A percentile compares a stretch with the other conserved stretches of the same genome.
Evolutionary conservation across 2,888 invertebrate species (phyloP).

Genomic region (Cryptocephalus primarius): DNA sequence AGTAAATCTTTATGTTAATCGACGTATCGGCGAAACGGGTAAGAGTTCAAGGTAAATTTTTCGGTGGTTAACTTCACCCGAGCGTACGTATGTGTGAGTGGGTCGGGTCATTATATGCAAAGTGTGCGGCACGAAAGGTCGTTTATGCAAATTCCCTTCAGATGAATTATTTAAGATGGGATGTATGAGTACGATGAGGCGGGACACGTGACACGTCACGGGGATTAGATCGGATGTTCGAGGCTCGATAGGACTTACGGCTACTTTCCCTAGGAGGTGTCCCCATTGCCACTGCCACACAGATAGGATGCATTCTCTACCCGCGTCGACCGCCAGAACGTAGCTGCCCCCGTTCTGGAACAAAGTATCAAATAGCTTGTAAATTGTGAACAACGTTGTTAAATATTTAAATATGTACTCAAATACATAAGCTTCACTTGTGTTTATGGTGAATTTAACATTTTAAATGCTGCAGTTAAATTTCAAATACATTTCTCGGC

Average conservation of each 20-base stretch:
- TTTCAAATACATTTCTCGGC: too few species aligned
- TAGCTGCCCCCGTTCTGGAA: constrained; percentile 80
- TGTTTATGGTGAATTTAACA: too few species aligned
- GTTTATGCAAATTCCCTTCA: constrained; percentile 11
- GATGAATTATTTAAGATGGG: constrained; percentile 5
- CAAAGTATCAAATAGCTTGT: too few species aligned
- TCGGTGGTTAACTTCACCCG: not conserved
- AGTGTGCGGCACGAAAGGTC: constrained; percentile 10
- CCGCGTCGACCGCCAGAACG: constrained; percentile 80
- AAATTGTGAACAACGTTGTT: too few species aligned
- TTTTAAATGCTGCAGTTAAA: too few species aligned
- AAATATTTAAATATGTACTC: too few species aligned
- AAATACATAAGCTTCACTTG: too few species aligned
- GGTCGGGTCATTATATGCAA: constrained; percentile 1
- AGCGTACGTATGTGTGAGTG: too few species aligned
- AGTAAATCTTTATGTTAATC: too few species aligned
- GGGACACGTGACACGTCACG: too few species aligned
- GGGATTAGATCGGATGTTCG: too few species aligned
- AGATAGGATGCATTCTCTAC: constrained; percentile 78
- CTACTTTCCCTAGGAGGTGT: constrained; percentile 84
- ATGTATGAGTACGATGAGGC: too few species aligned
- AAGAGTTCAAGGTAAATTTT: not conserved
- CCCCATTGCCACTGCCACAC: constrained; percentile 97
- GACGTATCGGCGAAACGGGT: not conserved
- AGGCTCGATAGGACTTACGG: constrained; percentile 52